Evolutionary conservation across 2,888 invertebrate genomes (phyloP), one percentile per base, ranked within the genome.

Genomic region (Gonocerus acuteangulatus): DNA sequence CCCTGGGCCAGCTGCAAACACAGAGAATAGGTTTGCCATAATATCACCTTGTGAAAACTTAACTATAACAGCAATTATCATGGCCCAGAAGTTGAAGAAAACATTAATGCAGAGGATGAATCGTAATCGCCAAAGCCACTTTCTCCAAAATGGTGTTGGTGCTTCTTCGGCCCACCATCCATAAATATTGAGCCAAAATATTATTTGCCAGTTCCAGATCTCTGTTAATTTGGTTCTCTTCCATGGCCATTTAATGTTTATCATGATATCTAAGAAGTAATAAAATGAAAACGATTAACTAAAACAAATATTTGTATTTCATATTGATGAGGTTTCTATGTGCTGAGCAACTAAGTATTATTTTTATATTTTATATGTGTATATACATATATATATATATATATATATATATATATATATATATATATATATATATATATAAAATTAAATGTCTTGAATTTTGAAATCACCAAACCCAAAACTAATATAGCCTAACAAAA

Each of bases 161-260:
- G 52, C 57, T 32, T 64, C 64, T 15, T 61, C 64, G 6, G 64
- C 61, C 64, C 64, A 64, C 61, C 61, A 64, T 3, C 61, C 61
- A 23, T 51, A 64, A 2, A 47, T 59, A 44, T 64, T 59, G 16
- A 61, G 11, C 45, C 57, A 61, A 13, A 44, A 48, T 18, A 45
- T 22, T 2, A 59, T 57, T 1, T 61, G 64, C 64, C 64, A 64
- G 18, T 34, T 47, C 64, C 64, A 64, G 15, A 61, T 32, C 27
- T 64, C 48, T 6, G 44, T 36, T 23, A 64, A 48, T 21, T 23
- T 60, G 23, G 18, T 23, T 16, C 44, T 42, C 18, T 56, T 7
- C 56, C 56, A 56, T 4, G 56, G 56, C 51, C 51, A 51, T 4
- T 32, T n/a, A 19, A 51, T 19, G 11, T 9, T 13, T 7, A 6